Percentiles rank a stretch among this genome's conserved stretches.
phyloP scores from a whole-genome alignment of 2,888 invertebrate species.

The Scaptomyza polygonia region DNA sequence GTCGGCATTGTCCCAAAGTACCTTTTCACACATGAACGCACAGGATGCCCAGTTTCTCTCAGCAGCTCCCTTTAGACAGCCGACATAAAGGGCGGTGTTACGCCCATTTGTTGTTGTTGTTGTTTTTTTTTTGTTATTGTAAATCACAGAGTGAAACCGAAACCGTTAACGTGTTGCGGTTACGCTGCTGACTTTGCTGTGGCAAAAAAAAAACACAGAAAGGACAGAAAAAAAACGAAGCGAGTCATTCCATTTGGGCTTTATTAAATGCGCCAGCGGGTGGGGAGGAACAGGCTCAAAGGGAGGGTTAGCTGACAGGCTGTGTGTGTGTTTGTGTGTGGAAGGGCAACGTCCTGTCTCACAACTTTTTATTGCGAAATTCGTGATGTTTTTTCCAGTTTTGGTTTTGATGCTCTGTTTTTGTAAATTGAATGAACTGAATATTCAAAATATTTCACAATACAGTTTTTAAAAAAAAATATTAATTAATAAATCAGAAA shows the following conservation, averaged over 20 bases:
- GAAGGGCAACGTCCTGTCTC: constrained; percentile 67
- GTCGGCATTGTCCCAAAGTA: constrained; percentile 57
- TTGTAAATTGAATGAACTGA: too few relatives aligned
- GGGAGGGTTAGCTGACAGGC: constrained; percentile 31
- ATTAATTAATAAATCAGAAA: too few relatives aligned
- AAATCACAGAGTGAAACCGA: constrained; percentile 79
- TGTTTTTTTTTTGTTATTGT: constrained; percentile 62
- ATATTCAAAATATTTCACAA: too few relatives aligned
- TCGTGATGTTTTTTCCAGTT: constrained; percentile 19
- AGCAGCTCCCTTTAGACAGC: constrained; percentile 1
- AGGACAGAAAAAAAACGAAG: constrained; percentile 35
- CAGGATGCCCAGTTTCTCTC: constrained; percentile 29
- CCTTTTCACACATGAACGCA: constrained; percentile 78
- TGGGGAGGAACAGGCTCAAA: constrained; percentile 27
- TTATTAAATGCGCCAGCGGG: constrained; percentile 71
- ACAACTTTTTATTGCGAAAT: constrained; percentile 71
- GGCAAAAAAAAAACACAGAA: constrained; percentile 26
- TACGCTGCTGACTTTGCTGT: constrained; percentile 68
- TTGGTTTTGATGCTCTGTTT: constrained; percentile 19
- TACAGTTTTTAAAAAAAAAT: too few relatives aligned
- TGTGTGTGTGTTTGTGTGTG: constrained; percentile 19
- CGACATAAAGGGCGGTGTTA: constrained; percentile 21
- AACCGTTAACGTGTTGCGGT: constrained; percentile 81
- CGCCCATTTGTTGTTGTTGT: constrained; percentile 31
- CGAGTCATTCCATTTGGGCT: constrained; percentile 79